phyloP scores from a whole-genome alignment of 2,797 vertebrate species.

The Oreochromis grahami region DNA sequence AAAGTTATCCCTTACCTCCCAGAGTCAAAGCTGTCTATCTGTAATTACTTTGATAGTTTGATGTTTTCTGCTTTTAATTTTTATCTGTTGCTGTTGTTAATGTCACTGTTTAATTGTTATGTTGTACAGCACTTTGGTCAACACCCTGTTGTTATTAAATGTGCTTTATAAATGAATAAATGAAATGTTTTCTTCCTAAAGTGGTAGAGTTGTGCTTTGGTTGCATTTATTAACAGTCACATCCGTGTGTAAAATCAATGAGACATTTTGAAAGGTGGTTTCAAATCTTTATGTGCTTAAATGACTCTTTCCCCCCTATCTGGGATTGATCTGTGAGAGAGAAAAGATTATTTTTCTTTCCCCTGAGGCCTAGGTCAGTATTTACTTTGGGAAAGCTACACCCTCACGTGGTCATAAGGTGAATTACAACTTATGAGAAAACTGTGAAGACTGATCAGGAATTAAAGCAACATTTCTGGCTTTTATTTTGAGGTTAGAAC shows the following conservation, averaged over 20 bases:
- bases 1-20: not conserved
- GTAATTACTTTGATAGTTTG: not conserved
- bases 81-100: too few species aligned
- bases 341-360: not conserved
- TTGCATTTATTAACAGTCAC: not conserved
- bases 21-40: not conserved
- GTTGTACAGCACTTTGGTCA: too few species aligned
- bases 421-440: not conserved
- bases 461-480: not conserved
- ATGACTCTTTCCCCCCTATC: not conserved
- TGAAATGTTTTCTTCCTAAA: not conserved
- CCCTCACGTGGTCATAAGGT: conserved; percentile 38
- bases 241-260: not conserved
- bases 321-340: not conserved
- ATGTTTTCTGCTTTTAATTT: too few species aligned
- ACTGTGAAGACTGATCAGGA: not conserved
- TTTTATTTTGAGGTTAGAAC: not conserved
- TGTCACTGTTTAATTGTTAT: too few species aligned
- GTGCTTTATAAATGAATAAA: too few species aligned
- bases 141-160: too few species aligned
- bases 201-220: not conserved
- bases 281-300: not conserved
- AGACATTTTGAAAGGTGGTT: not conserved
- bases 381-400: conserved; percentile 25
- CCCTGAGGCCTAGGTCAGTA: not conserved